Base-by-base conservation (phyloP, 1,140 invertebrate species). In the Arion vulgaris region DNA sequence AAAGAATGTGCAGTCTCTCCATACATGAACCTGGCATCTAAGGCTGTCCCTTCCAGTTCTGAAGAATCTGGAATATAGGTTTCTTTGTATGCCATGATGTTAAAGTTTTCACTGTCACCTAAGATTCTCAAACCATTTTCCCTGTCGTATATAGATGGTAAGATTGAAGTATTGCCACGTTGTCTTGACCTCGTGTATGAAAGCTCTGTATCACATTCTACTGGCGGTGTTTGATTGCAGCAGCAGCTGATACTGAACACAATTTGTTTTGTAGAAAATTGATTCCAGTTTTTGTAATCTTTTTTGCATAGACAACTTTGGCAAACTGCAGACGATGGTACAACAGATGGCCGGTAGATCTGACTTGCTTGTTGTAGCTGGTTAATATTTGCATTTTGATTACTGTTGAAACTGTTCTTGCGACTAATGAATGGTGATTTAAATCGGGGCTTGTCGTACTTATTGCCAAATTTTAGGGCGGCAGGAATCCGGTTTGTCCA, bases 171-270 rank as follows among this genome's bases (percentile, higher is more conserved):
- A 23, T 57, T n/a, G 2, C 53, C 15, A n/a, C 2, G 26, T 23
- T 57, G 9, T 57, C 53, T 23, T 15, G 2, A 7, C 5, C 17
- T 66, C 4, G 32, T 2, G n/a, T 66, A 66, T 17, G 62, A 32
- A 13, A 66, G 28, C 17, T 66, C 62, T 28, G 62, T 66, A 17
- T 66, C n/a, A 17, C 28, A 66, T 11, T 66, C 62, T 32, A 66
- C 32, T 28, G 62, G 62, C n/a, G 62, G 1, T 5, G n/a, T 34
- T 32, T 23, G 62, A 17, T 66, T 66, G 17, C 62, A 66, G 62
- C 62, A 66, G n/a, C 62, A 66, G 62, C 32, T 66, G n/a, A 66
- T 66, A 28, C 62, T 66, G 4, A 66, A 66, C n/a, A 66, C 62
- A 7, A 66, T 66, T 23, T 66, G 62, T 13, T 23, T 32, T 32